Evolutionary conservation across 2,113 vertebrate genomes (phyloP).

Genomic region (Apistogramma diplotaenia): DNA sequence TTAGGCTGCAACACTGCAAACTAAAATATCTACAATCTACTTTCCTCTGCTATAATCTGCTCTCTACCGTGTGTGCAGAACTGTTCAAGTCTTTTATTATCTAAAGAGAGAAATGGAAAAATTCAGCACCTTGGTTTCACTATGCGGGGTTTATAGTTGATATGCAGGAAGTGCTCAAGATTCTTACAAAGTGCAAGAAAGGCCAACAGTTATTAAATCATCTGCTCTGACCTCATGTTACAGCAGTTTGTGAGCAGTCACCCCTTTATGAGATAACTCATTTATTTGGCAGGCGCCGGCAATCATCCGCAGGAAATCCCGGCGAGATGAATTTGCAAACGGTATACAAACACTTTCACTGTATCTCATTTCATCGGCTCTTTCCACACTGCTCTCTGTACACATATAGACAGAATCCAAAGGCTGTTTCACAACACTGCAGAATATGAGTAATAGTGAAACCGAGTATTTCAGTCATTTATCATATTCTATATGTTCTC

Average conservation of each 20-base stretch:
- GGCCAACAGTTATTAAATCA: not conserved
- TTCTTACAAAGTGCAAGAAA: not conserved
- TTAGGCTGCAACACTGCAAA: not conserved
- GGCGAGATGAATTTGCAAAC: conserved; percentile 27
- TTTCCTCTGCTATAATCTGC: no score
- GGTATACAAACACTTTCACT: conserved; percentile 27
- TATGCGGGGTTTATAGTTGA: not conserved
- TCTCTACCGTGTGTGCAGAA: not conserved
- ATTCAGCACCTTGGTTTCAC: not conserved
- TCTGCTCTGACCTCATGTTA: conserved; percentile 24
- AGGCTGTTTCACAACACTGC: conserved; percentile 47
- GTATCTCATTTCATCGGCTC: conserved; percentile 48
- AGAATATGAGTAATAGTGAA: conserved; percentile 44
- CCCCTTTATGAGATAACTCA: conserved; percentile 8
- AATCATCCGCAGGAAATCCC: conserved; percentile 33
- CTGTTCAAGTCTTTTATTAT: not conserved
- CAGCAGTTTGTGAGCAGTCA: conserved; percentile 38
- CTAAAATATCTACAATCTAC: not conserved
- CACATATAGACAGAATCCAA: conserved; percentile 45
- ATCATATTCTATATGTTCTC: conserved; percentile 47
- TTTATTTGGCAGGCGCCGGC: conserved; percentile 21
- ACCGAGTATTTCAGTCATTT: conserved; percentile 30
- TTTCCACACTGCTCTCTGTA: conserved; percentile 49
- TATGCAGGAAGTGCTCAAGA: not conserved
- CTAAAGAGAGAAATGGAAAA: not conserved